Percentiles rank a stretch among this genome's conserved stretches.
phyloP scores from a whole-genome alignment of 2,113 vertebrate genomes.

The Caranx melampygus region DNA sequence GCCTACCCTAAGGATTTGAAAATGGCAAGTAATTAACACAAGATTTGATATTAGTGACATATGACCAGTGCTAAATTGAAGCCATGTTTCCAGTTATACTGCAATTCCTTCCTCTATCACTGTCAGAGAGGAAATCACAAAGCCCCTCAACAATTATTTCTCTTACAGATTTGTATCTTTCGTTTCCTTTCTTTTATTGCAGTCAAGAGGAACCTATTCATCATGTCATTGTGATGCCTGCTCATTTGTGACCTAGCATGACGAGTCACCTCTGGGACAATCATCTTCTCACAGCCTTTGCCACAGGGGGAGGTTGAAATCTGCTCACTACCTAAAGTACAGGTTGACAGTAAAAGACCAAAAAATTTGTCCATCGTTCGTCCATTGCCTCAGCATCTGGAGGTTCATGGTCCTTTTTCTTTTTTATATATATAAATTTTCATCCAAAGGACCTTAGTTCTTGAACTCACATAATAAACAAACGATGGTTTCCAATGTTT shows the following conservation, averaged over 20 bases:
- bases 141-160: constrained; percentile 67
- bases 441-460: not conserved
- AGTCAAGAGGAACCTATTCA: constrained; percentile 56
- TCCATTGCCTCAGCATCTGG: not conserved
- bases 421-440: not conserved
- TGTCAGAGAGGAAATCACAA: constrained; percentile 58
- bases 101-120: constrained; percentile 32
- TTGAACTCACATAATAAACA: not conserved
- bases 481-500: not conserved
- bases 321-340: not conserved
- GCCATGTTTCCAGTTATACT: constrained; percentile 27
- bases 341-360: not conserved
- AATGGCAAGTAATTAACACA: constrained; percentile 47
- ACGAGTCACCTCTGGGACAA: constrained; percentile 50
- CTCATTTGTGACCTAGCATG: constrained; percentile 55
- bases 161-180: constrained; percentile 62
- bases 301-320: constrained; percentile 24
- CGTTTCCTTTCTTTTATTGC: constrained; percentile 33
- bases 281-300: constrained; percentile 15
- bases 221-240: constrained; percentile 53
- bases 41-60: constrained; percentile 37
- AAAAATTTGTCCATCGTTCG: not conserved
- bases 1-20: constrained; percentile 1
- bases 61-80: constrained; percentile 43
- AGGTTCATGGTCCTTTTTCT: not conserved